phyloP scores from a whole-genome alignment of 1,140 invertebrate genomes.

The Plectrocnemia conspersa region DNA sequence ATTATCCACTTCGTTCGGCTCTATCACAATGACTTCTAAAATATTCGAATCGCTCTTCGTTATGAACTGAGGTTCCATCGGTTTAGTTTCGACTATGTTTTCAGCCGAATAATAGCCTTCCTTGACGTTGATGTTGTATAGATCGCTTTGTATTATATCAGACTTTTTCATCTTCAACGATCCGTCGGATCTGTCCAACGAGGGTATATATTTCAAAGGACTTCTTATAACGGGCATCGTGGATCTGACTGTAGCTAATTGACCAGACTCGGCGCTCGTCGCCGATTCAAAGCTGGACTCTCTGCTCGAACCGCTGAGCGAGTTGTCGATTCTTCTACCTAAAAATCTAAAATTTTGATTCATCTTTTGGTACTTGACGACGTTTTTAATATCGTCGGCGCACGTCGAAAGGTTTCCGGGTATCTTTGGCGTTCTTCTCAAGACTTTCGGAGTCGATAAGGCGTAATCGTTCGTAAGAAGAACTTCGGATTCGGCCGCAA shows the following conservation, averaged over 20 bases:
- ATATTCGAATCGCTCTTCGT: slow-evolving; percentile 35
- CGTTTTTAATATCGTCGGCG: slow-evolving; percentile 60
- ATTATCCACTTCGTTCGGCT: slow-evolving; percentile 12
- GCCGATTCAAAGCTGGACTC: slow-evolving; percentile 55
- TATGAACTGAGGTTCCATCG: slow-evolving; percentile 22
- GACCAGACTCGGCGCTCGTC: slow-evolving; percentile 40
- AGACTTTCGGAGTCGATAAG: slow-evolving; percentile 51
- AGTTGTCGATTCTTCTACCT: slow-evolving; percentile 37
- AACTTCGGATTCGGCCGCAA: slow-evolving; percentile 17
- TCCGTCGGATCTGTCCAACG: slow-evolving; percentile 29
- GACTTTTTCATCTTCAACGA: slow-evolving; percentile 21
- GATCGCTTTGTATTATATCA: slow-evolving; percentile 24
- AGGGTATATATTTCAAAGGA: slow-evolving; percentile 33
- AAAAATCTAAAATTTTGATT: slow-evolving; percentile 50
- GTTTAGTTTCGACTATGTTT: slow-evolving; percentile 41
- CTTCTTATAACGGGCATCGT: slow-evolving; percentile 28
- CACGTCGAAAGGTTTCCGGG: slow-evolving; percentile 60
- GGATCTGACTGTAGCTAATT: slow-evolving; percentile 29
- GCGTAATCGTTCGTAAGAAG: slow-evolving; percentile 39
- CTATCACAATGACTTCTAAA: slow-evolving; percentile 24
- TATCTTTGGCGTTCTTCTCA: slow-evolving; percentile 63
- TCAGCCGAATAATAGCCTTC: slow-evolving; percentile 46
- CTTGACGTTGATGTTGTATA: slow-evolving; percentile 35
- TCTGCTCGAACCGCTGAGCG: slow-evolving; percentile 49
- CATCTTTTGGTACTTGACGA: slow-evolving; percentile 55